Evolutionary conservation across 2,797 vertebrate genomes (phyloP).

Genomic region (Propithecus deckenii): DNA sequence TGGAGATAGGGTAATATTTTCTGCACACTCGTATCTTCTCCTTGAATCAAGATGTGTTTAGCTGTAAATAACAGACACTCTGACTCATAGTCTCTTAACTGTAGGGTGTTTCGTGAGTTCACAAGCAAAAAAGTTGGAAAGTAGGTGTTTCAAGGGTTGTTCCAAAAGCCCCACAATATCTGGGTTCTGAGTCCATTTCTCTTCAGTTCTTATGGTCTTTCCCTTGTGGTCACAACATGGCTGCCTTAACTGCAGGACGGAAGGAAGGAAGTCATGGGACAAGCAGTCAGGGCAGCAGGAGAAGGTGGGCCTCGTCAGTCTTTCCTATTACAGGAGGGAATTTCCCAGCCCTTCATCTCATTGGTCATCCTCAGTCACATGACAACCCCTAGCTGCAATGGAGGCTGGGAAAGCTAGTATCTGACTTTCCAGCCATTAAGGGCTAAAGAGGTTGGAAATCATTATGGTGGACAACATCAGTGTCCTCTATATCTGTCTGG

Average conservation of each 20-base stretch:
- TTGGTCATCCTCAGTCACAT: neutral
- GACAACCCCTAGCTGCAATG: neutral
- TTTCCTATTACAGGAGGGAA: neutral
- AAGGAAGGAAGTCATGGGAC: neutral
- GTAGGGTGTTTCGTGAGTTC: neutral
- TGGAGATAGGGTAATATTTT: no score
- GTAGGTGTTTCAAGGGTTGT: neutral
- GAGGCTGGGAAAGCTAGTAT: neutral
- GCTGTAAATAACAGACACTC: neutral
- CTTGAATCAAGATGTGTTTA: neutral
- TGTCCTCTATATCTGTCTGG: no score
- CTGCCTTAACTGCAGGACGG: neutral
- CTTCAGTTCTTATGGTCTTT: neutral
- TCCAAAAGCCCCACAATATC: neutral
- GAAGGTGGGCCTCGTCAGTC: neutral
- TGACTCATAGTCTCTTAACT: neutral
- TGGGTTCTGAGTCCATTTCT: neutral
- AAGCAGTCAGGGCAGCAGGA: no score
- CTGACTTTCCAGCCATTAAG: neutral
- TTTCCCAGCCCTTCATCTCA: neutral
- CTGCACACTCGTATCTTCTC: neutral
- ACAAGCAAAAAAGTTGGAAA: neutral
- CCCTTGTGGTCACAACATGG: neutral
- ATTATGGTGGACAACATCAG: no score
- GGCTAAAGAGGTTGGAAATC: neutral